These are phyloP conservation scores for Andrena fulva DNA, from an alignment of 2,888 invertebrate species.

Conservation along the genomic window DNA sequence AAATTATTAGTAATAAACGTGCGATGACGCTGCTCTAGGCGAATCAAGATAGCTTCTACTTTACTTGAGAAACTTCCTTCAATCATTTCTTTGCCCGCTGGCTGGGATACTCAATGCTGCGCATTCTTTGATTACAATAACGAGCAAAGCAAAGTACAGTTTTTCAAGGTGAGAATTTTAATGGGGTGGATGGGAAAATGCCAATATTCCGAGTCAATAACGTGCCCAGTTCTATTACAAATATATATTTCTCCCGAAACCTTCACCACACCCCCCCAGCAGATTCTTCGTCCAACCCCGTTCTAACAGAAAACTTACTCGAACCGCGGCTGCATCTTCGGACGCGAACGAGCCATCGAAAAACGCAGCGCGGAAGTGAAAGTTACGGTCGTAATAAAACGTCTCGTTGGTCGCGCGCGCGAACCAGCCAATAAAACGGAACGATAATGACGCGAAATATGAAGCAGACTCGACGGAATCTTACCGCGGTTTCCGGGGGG, in stretches of 20 bases:
- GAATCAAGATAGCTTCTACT: too few species aligned
- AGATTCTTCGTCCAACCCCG: neutral
- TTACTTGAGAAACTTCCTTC: too few species aligned
- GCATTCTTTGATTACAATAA: too few species aligned
- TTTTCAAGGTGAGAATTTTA: too few species aligned
- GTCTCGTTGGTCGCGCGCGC: neutral
- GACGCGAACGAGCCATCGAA: neutral
- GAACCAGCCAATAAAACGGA: conserved; percentile 26
- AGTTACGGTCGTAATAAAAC: conserved; percentile 15
- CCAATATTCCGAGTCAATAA: too few species aligned
- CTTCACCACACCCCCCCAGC: neutral
- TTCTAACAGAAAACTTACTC: neutral
- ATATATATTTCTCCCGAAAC: too few species aligned
- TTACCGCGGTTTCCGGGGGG: conserved; percentile 3
- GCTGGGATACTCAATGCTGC: too few species aligned
- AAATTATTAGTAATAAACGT: too few species aligned
- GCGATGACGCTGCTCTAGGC: too few species aligned
- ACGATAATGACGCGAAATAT: conserved; percentile 41
- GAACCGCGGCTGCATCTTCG: neutral
- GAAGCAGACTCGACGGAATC: conserved; percentile 32
- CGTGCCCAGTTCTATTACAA: too few species aligned
- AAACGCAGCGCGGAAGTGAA: neutral
- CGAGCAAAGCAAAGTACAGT: too few species aligned
- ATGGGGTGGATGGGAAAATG: neutral
- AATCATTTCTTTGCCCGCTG: too few species aligned